Conservation (phyloP, 1,140 invertebrate genomes). For the Aphelenchoides besseyi region DNA sequence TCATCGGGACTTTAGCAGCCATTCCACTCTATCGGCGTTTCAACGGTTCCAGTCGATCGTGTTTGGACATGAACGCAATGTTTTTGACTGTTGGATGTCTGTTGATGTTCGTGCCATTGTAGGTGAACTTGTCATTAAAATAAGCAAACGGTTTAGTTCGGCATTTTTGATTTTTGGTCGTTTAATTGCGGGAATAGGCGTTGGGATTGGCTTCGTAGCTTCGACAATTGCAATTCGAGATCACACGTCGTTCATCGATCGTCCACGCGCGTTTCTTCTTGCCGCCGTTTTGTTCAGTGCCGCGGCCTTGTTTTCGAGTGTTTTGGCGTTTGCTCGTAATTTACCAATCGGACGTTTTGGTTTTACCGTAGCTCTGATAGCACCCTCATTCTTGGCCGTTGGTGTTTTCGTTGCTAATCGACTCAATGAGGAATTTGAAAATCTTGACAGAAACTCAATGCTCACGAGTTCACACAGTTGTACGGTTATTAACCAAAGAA, state of each 20-base stretch:
- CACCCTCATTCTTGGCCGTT: conserved; percentile 9
- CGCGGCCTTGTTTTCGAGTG: neutral
- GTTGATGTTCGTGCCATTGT: conserved; percentile 1
- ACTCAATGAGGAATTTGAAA: neutral
- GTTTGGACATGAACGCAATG: neutral
- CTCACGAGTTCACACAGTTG: too few relatives aligned
- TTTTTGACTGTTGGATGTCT: neutral
- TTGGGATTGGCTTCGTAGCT: conserved; percentile 7
- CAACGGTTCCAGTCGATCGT: neutral
- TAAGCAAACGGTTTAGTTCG: neutral
- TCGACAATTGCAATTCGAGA: conserved; percentile 1
- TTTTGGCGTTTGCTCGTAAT: neutral
- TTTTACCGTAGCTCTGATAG: neutral
- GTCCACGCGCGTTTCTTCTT: neutral
- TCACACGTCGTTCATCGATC: neutral
- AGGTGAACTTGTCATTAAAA: neutral
- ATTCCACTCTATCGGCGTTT: neutral
- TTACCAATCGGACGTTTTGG: neutral
- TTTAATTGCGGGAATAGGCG: conserved; percentile 1
- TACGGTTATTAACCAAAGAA: too few relatives aligned
- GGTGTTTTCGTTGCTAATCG: neutral
- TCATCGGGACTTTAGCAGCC: neutral
- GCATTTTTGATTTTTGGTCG: neutral
- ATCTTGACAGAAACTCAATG: neutral
- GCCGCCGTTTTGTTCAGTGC: conserved; percentile 2